These are phyloP conservation scores for Aspidiotus destructor DNA, from an alignment of 2,888 invertebrate species.

Conservation along the genomic window DNA sequence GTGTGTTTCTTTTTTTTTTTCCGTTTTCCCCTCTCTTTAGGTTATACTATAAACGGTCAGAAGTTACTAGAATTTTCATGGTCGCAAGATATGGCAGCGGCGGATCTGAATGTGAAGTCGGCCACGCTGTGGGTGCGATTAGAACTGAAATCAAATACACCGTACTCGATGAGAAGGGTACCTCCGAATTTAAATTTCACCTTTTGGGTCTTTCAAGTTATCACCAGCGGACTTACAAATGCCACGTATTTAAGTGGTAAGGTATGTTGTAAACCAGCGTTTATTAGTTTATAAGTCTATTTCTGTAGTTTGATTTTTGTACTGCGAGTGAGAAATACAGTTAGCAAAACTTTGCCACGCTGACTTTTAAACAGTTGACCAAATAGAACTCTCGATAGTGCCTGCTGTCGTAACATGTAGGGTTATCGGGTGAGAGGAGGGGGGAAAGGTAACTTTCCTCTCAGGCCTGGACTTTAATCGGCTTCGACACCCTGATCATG, in stretches of 20 bases:
- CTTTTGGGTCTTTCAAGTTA: conserved; percentile 61
- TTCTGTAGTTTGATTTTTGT: too few relatives aligned
- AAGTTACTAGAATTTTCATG: conserved; percentile 75
- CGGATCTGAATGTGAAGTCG: conserved; percentile 61
- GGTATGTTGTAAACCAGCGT: conserved; percentile 43
- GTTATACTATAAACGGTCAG: conserved; percentile 72
- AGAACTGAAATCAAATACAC: conserved; percentile 46
- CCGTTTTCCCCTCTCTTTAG: conserved; percentile 44
- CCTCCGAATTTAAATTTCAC: conserved; percentile 47
- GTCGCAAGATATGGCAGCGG: conserved; percentile 46
- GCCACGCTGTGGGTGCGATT: conserved; percentile 70
- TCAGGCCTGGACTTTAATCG: too few relatives aligned
- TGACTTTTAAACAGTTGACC: too few relatives aligned
- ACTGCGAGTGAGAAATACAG: too few relatives aligned
- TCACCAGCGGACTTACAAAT: conserved; percentile 43
- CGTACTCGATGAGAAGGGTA: conserved; percentile 41
- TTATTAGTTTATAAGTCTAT: too few relatives aligned
- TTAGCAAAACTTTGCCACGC: too few relatives aligned
- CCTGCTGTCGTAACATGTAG: too few relatives aligned
- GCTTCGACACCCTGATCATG: too few relatives aligned
- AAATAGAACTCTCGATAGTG: too few relatives aligned
- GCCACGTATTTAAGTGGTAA: conserved; percentile 53
- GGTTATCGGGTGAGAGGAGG: too few relatives aligned
- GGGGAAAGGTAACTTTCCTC: too few relatives aligned
- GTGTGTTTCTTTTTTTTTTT: too few relatives aligned